phyloP scores from a whole-genome alignment of 1,140 invertebrate species.

The Megathymus violae region DNA sequence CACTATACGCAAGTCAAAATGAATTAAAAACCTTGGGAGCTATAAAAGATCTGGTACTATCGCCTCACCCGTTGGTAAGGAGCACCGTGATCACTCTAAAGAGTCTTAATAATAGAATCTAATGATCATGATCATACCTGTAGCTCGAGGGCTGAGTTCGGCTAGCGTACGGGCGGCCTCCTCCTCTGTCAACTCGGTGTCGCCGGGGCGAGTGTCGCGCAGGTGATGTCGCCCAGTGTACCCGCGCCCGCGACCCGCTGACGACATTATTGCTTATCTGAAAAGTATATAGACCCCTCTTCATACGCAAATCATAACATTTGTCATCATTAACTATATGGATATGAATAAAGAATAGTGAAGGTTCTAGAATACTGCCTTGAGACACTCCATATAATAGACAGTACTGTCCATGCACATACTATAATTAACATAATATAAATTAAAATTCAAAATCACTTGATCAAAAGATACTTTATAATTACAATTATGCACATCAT shows the following conservation, averaged over 20 bases:
- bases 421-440: too few species aligned
- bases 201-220: slow-evolving; percentile 62
- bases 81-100: slow-evolving; percentile 51
- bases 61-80: too few species aligned
- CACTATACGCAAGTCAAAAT: too few species aligned
- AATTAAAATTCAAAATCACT: too few species aligned
- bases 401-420: too few species aligned
- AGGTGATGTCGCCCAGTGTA: slow-evolving; percentile 70
- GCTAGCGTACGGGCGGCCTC: slow-evolving; percentile 59
- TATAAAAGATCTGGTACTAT: too few species aligned
- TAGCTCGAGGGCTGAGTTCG: slow-evolving; percentile 60
- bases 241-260: slow-evolving; percentile 66
- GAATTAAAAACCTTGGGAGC: too few species aligned
- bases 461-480: too few species aligned
- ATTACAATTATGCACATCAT: too few species aligned
- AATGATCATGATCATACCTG: slow-evolving; percentile 52
- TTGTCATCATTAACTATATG: background rate
- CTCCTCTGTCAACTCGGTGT: slow-evolving; percentile 46
- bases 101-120: too few species aligned
- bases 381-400: slow-evolving; percentile 1
- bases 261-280: slow-evolving; percentile 54
- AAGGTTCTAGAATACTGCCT: background rate
- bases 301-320: background rate
- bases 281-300: background rate
- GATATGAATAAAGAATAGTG: background rate